Evolutionary conservation across 2,888 invertebrate genomes (phyloP), one percentile per base, ranked within the genome.

Genomic region (Drosophila subquinaria): DNA sequence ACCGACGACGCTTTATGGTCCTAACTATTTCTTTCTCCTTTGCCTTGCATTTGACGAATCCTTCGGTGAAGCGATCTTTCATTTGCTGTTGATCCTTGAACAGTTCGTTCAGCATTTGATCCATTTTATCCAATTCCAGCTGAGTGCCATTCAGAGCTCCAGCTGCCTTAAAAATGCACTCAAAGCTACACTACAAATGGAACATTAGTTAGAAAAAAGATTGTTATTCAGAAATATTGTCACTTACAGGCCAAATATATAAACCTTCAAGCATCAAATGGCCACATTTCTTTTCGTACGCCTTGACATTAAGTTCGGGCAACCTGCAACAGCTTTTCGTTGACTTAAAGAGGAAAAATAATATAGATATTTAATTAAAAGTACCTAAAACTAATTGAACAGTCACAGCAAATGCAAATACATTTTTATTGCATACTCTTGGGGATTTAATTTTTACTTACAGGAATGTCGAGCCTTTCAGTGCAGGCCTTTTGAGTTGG

Each of bases 221-320:
- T 38, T 4, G 1, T 17, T 17, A 3, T 1, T 23, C 0, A 23
- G 17, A 0, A 5, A 5, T 8, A 10, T 17, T 3, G 5, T 1
- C 13, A 65, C 65, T 65, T 36, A 65, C 65, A 4, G 65, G 65
- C 60, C 59, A 59, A 5, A 13, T 15, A 8, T 65, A 43, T 0
- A 30, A 9, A 3, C 50, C 43, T 4, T 6, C 9, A 10, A 42
- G 10, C 0, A n/a, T 17, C 10, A 43, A n/a, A 1, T 30, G 23
- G 8, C 43, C 43, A 4, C 65, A 65, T 23, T 51, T 6, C 11
- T 17, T 20, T 4, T 59, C 51, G 15, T 30, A 65, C 1, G 50
- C 4, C 4, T 36, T 3, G 1, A 30, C n/a, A 45, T 45, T 35
- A 1, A 65, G 5, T 4, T 13, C 13, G 2, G 65, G 59, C 11